Evolutionary conservation across 2,113 vertebrate genomes (phyloP).

Genomic region (Desmodus rotundus): DNA sequence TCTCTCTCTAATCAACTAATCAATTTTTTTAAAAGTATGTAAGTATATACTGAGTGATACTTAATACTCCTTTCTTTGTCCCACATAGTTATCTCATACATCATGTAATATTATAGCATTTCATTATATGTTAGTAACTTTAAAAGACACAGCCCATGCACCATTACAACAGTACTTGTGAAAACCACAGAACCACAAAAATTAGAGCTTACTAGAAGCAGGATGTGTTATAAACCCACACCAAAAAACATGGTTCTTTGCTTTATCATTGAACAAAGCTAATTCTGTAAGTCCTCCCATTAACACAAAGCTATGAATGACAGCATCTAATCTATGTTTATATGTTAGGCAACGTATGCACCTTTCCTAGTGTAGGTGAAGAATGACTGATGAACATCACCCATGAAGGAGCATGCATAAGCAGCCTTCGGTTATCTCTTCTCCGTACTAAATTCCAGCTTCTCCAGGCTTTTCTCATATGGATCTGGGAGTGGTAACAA

Average conservation of each 20-base stretch:
- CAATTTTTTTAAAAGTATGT: neutral
- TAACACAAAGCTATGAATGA: neutral
- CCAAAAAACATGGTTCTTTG: neutral
- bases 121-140: constrained; percentile 13
- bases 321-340: neutral
- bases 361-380: neutral
- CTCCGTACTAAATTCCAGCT: neutral
- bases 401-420: neutral
- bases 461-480: neutral
- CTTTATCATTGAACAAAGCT: neutral
- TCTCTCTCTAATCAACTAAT: too few relatives aligned
- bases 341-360: neutral
- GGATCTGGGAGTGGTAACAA: neutral
- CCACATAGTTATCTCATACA: neutral
- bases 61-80: neutral
- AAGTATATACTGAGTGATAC: neutral
- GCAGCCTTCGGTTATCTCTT: neutral
- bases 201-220: neutral
- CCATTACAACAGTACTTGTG: neutral
- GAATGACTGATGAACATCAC: neutral
- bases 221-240: neutral
- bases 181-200: constrained; percentile 15
- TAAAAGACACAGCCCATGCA: neutral
- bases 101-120: constrained; percentile 6
- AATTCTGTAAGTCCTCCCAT: neutral